These are phyloP conservation scores for Acipenser transmontanus DNA, from an alignment of 2,797 vertebrate species.

Conservation along the genomic window DNA sequence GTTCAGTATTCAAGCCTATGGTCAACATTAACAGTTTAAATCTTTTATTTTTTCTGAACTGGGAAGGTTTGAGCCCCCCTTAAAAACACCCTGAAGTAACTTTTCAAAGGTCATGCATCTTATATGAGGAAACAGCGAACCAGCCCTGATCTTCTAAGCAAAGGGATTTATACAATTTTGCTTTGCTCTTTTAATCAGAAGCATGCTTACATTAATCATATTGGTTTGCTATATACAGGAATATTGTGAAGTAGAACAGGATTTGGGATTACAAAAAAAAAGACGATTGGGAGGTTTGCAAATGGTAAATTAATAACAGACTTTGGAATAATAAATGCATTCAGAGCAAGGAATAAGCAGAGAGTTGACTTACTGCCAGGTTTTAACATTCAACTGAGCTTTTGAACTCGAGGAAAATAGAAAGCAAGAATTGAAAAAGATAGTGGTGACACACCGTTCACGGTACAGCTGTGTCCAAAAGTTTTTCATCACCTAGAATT, in stretches of 20 bases:
- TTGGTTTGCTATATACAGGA: neutral
- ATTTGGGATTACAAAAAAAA: constrained; percentile 6
- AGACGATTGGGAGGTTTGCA: constrained; percentile 27
- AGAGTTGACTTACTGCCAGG: constrained; percentile 18
- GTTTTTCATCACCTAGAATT: too few species aligned
- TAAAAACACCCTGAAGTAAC: neutral
- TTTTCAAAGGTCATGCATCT: neutral
- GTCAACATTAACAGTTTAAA: neutral
- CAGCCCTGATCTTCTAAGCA: neutral
- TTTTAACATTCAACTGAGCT: constrained; percentile 11
- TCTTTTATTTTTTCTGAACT: neutral
- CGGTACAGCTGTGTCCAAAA: too few species aligned
- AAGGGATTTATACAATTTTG: neutral
- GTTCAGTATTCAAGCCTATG: neutral
- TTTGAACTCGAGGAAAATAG: neutral
- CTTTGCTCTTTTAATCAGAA: neutral
- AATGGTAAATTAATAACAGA: constrained; percentile 41
- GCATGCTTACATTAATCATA: neutral
- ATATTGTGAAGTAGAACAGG: neutral
- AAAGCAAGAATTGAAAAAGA: constrained; percentile 2
- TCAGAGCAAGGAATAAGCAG: constrained; percentile 26
- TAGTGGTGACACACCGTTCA: neutral
- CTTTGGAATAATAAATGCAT: constrained; percentile 38
- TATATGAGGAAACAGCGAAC: neutral
- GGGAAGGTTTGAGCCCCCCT: neutral